Percentiles rank a stretch among this genome's conserved stretches.
Evolutionary conservation across 2,113 vertebrate species (phyloP).

Genomic region (Silurus glanis): DNA sequence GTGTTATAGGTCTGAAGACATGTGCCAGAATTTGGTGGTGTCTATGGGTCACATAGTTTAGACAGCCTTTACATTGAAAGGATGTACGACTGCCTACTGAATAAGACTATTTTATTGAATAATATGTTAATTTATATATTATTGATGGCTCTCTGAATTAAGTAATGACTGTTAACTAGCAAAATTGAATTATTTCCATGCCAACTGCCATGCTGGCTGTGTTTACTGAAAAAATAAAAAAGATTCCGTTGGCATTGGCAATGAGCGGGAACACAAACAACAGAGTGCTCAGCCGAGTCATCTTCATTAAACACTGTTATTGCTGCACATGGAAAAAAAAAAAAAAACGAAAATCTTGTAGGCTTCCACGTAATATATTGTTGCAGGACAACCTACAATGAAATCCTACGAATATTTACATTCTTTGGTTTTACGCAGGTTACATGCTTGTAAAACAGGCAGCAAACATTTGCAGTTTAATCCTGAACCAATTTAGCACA

Average conservation of each 20-base stretch:
- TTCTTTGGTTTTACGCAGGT: not conserved
- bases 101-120: not conserved
- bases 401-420: slow-evolving; percentile 16
- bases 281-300: slow-evolving; percentile 2
- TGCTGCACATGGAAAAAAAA: not conserved
- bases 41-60: not conserved
- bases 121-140: not conserved
- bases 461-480: slow-evolving; percentile 24
- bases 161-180: not conserved
- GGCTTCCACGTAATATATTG: not conserved
- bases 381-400: not conserved
- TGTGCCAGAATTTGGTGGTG: not conserved
- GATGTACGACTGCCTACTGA: not conserved
- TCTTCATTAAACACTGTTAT: slow-evolving; percentile 8
- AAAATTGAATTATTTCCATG: slow-evolving; percentile 4
- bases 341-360: not conserved
- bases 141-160: not conserved
- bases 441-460: not conserved
- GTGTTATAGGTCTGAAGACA: not conserved
- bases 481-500: not conserved
- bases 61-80: not conserved
- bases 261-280: slow-evolving; percentile 23
- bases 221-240: not conserved
- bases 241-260: slow-evolving; percentile 1
- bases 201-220: not conserved